A percentile compares a stretch with the other conserved stretches of the same genome.
phyloP scores from a whole-genome alignment of 2,113 vertebrate species.

The Crotalus helleri region DNA sequence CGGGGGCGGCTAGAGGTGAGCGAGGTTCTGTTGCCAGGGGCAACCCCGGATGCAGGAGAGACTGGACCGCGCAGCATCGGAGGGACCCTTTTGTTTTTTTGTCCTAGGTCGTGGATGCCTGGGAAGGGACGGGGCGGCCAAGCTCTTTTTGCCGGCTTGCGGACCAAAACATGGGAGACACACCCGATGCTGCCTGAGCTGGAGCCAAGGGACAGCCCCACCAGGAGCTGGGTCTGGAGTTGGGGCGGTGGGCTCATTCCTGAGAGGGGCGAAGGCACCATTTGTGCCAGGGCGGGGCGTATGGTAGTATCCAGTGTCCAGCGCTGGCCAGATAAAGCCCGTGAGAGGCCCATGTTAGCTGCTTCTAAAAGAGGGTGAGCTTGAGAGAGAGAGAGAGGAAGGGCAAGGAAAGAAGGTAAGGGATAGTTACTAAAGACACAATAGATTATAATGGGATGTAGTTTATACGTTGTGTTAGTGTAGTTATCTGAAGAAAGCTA shows the following conservation, averaged over 20 bases:
- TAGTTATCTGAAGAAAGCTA: background rate
- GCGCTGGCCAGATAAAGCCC: background rate
- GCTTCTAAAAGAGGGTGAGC: background rate
- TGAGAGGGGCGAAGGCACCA: background rate
- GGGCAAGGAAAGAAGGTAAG: background rate
- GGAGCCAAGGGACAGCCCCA: too few species aligned
- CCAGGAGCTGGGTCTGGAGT: background rate
- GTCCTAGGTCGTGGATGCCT: background rate
- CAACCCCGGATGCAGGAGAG: background rate
- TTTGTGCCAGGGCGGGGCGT: background rate
- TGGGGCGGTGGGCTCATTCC: background rate
- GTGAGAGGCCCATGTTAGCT: background rate
- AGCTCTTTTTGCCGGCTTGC: background rate
- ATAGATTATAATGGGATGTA: background rate
- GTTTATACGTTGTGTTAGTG: background rate
- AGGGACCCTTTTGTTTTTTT: background rate
- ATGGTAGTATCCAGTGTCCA: background rate
- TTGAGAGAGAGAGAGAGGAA: background rate
- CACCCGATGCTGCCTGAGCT: background rate
- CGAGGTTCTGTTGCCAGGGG: conserved; percentile 20
- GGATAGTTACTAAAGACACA: background rate
- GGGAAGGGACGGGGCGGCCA: background rate
- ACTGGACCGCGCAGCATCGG: background rate
- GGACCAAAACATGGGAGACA: background rate
- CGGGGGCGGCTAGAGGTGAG: background rate